Percentiles rank a stretch among this genome's conserved stretches.
phyloP scores from a whole-genome alignment of 2,888 invertebrate species.

The Trichogramma evanescens region DNA sequence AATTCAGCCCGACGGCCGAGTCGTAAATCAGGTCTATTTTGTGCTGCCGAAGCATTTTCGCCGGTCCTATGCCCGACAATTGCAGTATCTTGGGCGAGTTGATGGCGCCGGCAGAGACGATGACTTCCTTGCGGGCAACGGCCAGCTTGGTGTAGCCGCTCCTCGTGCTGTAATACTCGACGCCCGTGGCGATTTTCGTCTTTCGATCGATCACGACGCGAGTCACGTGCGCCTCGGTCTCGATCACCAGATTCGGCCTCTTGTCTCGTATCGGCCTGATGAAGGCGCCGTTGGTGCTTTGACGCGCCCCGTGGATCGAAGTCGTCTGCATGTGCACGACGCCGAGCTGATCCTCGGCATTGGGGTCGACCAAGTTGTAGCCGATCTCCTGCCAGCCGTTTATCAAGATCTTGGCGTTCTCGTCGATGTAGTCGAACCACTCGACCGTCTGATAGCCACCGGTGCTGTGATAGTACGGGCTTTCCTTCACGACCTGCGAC shows the following conservation, averaged over 20 bases:
- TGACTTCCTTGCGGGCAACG: constrained; percentile 48
- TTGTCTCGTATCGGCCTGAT: constrained; percentile 59
- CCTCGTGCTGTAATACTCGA: constrained; percentile 43
- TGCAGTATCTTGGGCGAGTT: constrained; percentile 51
- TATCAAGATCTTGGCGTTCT: constrained; percentile 53
- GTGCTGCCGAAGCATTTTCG: constrained; percentile 38
- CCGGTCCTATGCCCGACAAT: constrained; percentile 52
- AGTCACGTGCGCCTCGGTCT: constrained; percentile 50
- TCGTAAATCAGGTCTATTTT: constrained; percentile 44
- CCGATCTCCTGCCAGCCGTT: constrained; percentile 60
- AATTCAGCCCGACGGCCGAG: constrained; percentile 50
- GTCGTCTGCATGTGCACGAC: constrained; percentile 60
- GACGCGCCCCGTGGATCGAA: constrained; percentile 54
- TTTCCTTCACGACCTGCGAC: constrained; percentile 32
- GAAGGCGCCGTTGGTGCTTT: constrained; percentile 60
- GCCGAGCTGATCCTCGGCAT: constrained; percentile 55
- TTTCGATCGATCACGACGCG: constrained; percentile 50
- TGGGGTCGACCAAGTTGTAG: constrained; percentile 55
- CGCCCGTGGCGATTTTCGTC: constrained; percentile 45
- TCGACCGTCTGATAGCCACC: constrained; percentile 62
- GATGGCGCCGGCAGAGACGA: constrained; percentile 50
- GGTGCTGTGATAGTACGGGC: constrained; percentile 54
- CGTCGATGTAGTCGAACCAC: constrained; percentile 57
- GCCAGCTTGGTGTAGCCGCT: constrained; percentile 40
- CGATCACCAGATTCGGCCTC: constrained; percentile 41